phyloP scores from a whole-genome alignment of 2,113 vertebrate genomes.

The Marmota monax region DNA sequence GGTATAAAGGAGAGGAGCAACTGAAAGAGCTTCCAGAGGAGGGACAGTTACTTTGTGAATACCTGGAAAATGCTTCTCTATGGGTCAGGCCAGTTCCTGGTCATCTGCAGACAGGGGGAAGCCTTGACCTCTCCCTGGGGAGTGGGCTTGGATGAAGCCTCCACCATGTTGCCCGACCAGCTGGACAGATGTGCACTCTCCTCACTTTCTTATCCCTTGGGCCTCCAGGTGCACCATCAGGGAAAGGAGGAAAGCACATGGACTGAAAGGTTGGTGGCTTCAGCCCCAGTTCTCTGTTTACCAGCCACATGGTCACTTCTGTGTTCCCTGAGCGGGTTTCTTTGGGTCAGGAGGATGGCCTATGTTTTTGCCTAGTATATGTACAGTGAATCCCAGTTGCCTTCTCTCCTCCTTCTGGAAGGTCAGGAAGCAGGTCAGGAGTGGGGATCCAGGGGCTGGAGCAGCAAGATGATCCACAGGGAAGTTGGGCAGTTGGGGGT shows the following conservation, averaged over 20 bases:
- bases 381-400: background rate
- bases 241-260: background rate
- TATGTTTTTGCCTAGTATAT: background rate
- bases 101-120: background rate
- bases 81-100: background rate
- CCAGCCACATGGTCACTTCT: background rate
- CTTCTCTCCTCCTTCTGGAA: background rate
- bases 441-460: background rate
- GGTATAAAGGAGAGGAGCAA: background rate
- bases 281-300: background rate
- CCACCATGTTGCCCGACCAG: fast-evolving
- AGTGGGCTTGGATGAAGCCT: background rate
- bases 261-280: background rate
- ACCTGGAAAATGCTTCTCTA: background rate
- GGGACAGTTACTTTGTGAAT: background rate
- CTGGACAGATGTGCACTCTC: background rate
- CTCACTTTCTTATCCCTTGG: background rate
- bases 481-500: too few relatives aligned
- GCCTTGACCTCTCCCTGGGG: too few relatives aligned
- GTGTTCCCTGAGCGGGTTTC: background rate
- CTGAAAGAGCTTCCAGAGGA: background rate
- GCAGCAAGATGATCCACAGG: too few relatives aligned
- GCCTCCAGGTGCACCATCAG: background rate
- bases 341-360: background rate
- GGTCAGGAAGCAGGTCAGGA: background rate